These are phyloP conservation scores for Galagoides demidoff DNA, from an alignment of 2,797 vertebrate species.

Conservation along the genomic window DNA sequence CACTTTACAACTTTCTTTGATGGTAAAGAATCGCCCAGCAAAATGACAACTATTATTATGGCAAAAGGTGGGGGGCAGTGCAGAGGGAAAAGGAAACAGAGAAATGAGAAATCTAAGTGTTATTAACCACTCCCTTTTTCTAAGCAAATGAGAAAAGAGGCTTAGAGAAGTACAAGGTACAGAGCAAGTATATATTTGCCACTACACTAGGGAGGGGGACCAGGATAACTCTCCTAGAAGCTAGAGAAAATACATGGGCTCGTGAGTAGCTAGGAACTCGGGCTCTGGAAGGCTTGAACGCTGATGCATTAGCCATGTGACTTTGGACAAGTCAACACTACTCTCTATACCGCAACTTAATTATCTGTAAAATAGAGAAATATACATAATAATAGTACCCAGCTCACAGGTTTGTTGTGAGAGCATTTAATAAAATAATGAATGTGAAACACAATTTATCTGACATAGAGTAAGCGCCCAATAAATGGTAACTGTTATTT, in stretches of 20 bases:
- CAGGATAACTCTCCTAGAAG: background rate
- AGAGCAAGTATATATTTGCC: background rate
- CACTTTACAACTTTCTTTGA: background rate
- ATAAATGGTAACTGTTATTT: slow-evolving; percentile 46
- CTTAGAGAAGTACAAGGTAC: background rate
- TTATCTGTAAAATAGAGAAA: slow-evolving; percentile 47
- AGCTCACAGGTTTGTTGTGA: slow-evolving; percentile 18
- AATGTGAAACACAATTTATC: slow-evolving; percentile 59
- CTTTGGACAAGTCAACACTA: slow-evolving; percentile 32
- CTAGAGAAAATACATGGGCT: background rate
- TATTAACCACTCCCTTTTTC: background rate
- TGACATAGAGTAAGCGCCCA: slow-evolving; percentile 2
- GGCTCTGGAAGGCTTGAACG: background rate
- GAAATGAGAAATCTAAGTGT: background rate
- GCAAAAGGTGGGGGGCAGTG: accelerated
- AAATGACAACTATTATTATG: background rate
- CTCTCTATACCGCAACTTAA: slow-evolving; percentile 43
- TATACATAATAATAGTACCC: slow-evolving; percentile 3
- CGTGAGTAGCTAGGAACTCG: background rate
- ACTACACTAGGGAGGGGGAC: background rate
- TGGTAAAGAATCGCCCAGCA: background rate
- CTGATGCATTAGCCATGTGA: background rate
- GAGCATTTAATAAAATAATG: slow-evolving; percentile 52
- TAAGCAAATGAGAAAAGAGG: background rate
- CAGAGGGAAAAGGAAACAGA: background rate